A percentile compares a stretch with the other conserved stretches of the same genome.
Evolutionary conservation across 2,797 vertebrate genomes (phyloP).

Genomic region (Tragopan temminckii): DNA sequence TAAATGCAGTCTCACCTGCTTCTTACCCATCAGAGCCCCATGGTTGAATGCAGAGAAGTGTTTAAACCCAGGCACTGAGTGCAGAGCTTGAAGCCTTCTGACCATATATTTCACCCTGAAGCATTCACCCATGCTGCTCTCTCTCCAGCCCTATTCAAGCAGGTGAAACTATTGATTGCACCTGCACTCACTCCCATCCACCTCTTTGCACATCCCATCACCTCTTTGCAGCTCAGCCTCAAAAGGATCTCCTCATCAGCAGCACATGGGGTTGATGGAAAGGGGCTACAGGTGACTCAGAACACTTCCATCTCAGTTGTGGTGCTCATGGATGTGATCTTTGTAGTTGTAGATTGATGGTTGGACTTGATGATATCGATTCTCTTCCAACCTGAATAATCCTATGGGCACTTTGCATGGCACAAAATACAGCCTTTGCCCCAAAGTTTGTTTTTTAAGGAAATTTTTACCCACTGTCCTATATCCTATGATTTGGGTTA

Average conservation of each 20-base stretch:
- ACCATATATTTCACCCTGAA: accelerated
- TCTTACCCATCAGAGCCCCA: neutral
- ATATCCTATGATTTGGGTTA: accelerated
- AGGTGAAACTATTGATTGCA: neutral
- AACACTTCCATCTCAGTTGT: neutral
- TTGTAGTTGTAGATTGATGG: neutral
- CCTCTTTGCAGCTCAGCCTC: conserved; percentile 1
- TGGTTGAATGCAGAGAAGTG: accelerated
- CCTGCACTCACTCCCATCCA: neutral
- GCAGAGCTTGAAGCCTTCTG: accelerated
- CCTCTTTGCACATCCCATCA: too few species aligned
- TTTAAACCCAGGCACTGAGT: accelerated
- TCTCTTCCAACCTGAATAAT: neutral
- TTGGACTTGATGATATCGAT: neutral
- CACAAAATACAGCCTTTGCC: neutral
- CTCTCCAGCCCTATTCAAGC: neutral
- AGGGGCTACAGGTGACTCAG: neutral
- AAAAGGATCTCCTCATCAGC: accelerated
- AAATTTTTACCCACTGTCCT: neutral
- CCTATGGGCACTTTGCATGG: neutral
- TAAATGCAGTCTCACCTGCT: neutral
- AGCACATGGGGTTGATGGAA: accelerated
- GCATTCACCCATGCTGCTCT: accelerated
- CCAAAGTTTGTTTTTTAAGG: accelerated
- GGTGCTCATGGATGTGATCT: neutral